Base-by-base conservation (phyloP, 2,113 vertebrate species). In the Sarotherodon lohbergeri region DNA sequence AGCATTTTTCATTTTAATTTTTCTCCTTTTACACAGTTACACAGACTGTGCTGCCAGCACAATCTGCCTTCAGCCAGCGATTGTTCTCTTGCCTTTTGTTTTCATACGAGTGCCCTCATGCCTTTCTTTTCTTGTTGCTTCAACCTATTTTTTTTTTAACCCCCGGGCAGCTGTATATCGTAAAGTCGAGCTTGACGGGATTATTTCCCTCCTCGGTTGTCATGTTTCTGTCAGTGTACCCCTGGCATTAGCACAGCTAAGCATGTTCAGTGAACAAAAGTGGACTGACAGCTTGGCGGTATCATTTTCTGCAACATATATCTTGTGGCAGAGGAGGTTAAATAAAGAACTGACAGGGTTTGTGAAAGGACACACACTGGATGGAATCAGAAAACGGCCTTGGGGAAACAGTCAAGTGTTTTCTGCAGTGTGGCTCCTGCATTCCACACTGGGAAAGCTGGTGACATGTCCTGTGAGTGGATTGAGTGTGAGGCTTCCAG, bases 381-480 rank as follows among this genome's bases (percentile, higher is more conserved):
- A 76, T 76, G 63, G 8, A 27, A 73, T 89, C 3, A 43, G 39
- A 87, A 85, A 91, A 89, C 63, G 89, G 86, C 85, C 90, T 87
- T 39, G 59, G 54, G 81, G 76, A 92, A 88, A 90, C 68, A 68
- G 86, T 55, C 9, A 4, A 90, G 83, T 11, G n/a, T 39, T 78
- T 83, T 78, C 78, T 83, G 24, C 19, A 55, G 59, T 6, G 10
- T 78, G 86, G 83, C 82, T 78, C 84, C 87, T 86, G 85, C 86
- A 91, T 93, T 93, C 84, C 90, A 32, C 79, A 83, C 80, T 32
- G 80, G 63, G 78, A 57, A 86, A 84, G 80, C 84, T 78, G 79
- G 86, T 89, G 93, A 92, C 90, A 90, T n/a, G 83, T 94, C 87
- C 87, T 88, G 82, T 80, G 89, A 73, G 86, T 79, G 73, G 86